Evolutionary conservation across 2,797 vertebrate species (phyloP).

Genomic region (Melanogrammus aeglefinus): DNA sequence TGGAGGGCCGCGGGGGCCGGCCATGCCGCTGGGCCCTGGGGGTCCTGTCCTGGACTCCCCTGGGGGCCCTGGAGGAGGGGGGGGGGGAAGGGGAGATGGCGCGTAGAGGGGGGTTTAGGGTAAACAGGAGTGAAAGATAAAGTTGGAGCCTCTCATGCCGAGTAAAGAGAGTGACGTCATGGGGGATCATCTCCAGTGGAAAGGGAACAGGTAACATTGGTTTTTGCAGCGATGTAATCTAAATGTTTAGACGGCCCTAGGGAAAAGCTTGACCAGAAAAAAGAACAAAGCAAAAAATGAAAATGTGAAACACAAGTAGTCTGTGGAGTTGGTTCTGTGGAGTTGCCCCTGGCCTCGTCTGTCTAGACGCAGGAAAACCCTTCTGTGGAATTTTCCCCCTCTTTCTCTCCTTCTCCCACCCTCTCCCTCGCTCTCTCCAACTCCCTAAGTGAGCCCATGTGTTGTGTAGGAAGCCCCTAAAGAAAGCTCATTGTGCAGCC

Average conservation of each 20-base stretch:
- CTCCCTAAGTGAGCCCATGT: slow-evolving; percentile 71
- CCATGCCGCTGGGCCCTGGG: slow-evolving; percentile 85
- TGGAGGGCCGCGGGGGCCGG: slow-evolving; percentile 88
- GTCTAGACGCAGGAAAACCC: slow-evolving; percentile 73
- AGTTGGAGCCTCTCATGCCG: slow-evolving; percentile 17
- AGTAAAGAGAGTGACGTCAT: slow-evolving; percentile 55
- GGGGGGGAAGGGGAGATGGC: slow-evolving; percentile 5
- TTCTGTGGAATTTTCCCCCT: slow-evolving; percentile 72
- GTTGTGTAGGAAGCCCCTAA: slow-evolving; percentile 78
- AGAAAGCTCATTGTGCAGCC: slow-evolving; percentile 70
- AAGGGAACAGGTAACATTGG: slow-evolving; percentile 46
- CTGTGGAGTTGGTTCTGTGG: slow-evolving; percentile 36
- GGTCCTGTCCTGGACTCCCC: slow-evolving; percentile 92
- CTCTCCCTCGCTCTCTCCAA: slow-evolving; percentile 42
- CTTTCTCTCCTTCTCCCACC: slow-evolving; percentile 46
- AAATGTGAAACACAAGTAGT: slow-evolving; percentile 26
- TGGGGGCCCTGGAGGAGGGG: slow-evolving; percentile 79
- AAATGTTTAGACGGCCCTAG: slow-evolving; percentile 70
- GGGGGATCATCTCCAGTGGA: slow-evolving; percentile 46
- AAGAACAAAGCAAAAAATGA: slow-evolving; percentile 15
- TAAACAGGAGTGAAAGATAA: neutral
- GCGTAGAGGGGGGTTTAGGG: neutral
- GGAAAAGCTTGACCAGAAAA: slow-evolving; percentile 63
- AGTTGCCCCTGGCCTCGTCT: slow-evolving; percentile 61
- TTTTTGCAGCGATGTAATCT: slow-evolving; percentile 63